Evolutionary conservation across 2,113 vertebrate genomes (phyloP), one percentile per base, ranked within the genome.

Genomic region (human): DNA sequence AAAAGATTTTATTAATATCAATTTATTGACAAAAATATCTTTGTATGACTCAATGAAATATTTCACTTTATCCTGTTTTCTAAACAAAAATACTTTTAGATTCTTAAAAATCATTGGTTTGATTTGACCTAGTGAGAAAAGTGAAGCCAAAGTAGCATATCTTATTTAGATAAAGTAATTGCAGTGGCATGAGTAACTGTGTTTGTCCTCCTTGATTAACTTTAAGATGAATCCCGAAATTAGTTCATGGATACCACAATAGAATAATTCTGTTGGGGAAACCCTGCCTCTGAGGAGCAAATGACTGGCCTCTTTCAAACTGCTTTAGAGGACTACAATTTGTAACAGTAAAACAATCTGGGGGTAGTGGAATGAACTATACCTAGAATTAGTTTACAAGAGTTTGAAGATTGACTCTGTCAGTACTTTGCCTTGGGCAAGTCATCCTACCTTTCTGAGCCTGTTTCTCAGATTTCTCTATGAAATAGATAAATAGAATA

Each of bases 81-180:
- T 80, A 75, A 89, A 45, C 27, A 88, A 87, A 96, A 87, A 93
- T 38, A 90, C 23, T 61, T 68, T 72, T 76, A 23, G 30, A 84
- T 93, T 79, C 43, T 97, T 92, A 97, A 97, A 97, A 94, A 38
- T 27, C 48, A 75, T 93, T 90, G 27, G 94, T 80, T 92, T 81
- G 30, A 79, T 93, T 89, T 79, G 35, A 91, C 75, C 68, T 50
- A 13, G 48, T 83, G 23, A 96, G 78, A 90, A 94, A 93, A 87
- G 61, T 87, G 52, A 48, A 84, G 57, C 18, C 8, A 90, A 94
- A 45, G 23, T 76, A 80, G 66, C 25, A 72, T 93, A 61, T 75
- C 76, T 91, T 45, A 82, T 96, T 96, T 94, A 78, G 25, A 90
- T 59, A 90, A 91, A 72, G 48, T 82, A 59, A 94, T n/a, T 72